Percentiles rank a stretch among this genome's conserved stretches.
Evolutionary conservation across 2,888 invertebrate species (phyloP).

Genomic region (Drosophila suboccidentalis): DNA sequence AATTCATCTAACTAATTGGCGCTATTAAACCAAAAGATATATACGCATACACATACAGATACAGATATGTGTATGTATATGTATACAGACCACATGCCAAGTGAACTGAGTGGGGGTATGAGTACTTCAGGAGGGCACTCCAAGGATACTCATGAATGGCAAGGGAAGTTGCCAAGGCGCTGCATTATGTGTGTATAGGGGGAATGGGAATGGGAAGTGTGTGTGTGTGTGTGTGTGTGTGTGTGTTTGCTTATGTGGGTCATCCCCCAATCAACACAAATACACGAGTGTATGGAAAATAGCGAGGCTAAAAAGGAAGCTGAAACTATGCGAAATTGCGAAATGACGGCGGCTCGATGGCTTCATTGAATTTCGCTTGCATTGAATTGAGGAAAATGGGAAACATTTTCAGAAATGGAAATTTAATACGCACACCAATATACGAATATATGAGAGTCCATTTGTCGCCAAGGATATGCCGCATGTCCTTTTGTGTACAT

Average conservation of each 20-base stretch:
- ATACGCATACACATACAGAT: not conserved
- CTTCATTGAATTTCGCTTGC: slow-evolving; percentile 65
- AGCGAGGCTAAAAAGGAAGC: slow-evolving; percentile 37
- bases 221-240: not conserved
- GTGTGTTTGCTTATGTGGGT: slow-evolving; percentile 18
- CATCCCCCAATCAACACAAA: slow-evolving; percentile 45
- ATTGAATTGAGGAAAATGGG: slow-evolving; percentile 22
- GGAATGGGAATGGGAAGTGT: not conserved
- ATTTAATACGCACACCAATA: slow-evolving; percentile 60
- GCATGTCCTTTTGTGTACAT: slow-evolving; percentile 53
- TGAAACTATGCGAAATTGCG: slow-evolving; percentile 51
- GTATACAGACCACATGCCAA: slow-evolving; percentile 55
- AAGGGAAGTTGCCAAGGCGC: slow-evolving; percentile 66
- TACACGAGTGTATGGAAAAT: slow-evolving; percentile 20
- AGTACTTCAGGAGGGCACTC: slow-evolving; percentile 17
- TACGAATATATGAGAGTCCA: slow-evolving; percentile 24
- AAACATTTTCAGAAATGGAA: slow-evolving; percentile 61
- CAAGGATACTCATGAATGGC: slow-evolving; percentile 15
- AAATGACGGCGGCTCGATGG: slow-evolving; percentile 41
- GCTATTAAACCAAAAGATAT: slow-evolving; percentile 67
- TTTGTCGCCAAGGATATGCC: slow-evolving; percentile 74
- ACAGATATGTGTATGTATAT: slow-evolving; percentile 9
- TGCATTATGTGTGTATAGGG: slow-evolving; percentile 53
- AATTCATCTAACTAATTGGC: slow-evolving; percentile 79
- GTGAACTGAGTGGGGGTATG: slow-evolving; percentile 5